A percentile compares a stretch with the other conserved stretches of the same genome.
Conservation (phyloP, 2,888 invertebrate genomes). For the Plebejus argus region DNA sequence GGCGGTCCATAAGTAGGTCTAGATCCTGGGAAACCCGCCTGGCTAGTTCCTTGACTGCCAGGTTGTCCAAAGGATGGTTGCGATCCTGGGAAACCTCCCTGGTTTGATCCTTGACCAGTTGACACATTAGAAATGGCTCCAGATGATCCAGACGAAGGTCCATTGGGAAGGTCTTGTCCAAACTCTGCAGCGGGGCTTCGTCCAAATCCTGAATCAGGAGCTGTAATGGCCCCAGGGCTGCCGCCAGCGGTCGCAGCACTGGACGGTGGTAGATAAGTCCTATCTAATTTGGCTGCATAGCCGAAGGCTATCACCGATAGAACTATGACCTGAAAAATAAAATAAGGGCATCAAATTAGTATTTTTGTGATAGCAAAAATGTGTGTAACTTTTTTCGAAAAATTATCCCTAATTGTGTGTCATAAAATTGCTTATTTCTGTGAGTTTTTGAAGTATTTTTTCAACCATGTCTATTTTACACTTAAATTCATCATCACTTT, state of each 20-base stretch:
- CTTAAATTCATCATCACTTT: background rate
- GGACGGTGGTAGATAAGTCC: constrained; percentile 70
- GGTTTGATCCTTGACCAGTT: background rate
- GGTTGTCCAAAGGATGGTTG: background rate
- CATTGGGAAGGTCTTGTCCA: background rate
- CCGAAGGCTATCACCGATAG: constrained; percentile 65
- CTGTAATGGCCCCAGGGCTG: constrained; percentile 63
- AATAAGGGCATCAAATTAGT: background rate
- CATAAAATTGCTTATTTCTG: background rate
- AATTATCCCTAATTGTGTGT: background rate
- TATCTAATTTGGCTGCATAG: constrained; percentile 71
- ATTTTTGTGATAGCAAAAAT: background rate
- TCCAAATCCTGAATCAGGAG: constrained; percentile 50
- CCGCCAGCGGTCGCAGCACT: constrained; percentile 69
- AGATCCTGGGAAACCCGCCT: background rate
- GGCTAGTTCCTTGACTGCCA: background rate
- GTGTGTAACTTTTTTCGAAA: too few species aligned
- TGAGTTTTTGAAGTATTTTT: background rate
- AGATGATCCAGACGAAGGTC: background rate
- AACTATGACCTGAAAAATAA: constrained; percentile 42
- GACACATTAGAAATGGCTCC: background rate
- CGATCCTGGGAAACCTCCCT: background rate
- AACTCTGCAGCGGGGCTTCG: constrained; percentile 29
- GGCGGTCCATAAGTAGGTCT: background rate
- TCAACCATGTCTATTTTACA: too few species aligned